These are phyloP conservation scores for Chiroxiphia lanceolata DNA, from an alignment of 2,797 vertebrate species.

Conservation along the genomic window DNA sequence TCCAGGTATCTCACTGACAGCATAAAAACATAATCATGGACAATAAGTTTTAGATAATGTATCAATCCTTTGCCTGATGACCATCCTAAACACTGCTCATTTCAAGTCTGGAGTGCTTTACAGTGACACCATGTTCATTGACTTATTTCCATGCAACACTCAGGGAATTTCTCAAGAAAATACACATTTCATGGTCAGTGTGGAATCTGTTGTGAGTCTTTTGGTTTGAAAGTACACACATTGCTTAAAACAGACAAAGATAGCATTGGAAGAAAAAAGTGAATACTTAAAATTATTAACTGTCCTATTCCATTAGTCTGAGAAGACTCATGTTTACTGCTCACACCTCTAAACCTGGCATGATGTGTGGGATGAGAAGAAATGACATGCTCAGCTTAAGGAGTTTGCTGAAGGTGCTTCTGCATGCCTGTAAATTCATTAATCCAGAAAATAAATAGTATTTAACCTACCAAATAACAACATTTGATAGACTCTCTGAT, in stretches of 20 bases:
- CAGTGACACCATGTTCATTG: background rate
- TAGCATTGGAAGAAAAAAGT: background rate
- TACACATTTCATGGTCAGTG: accelerated
- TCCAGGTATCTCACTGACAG: background rate
- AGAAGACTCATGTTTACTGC: background rate
- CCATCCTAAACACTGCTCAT: background rate
- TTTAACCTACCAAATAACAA: background rate
- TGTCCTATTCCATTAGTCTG: background rate
- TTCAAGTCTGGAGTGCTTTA: background rate
- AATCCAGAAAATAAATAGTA: background rate
- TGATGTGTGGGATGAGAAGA: background rate
- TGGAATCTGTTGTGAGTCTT: background rate
- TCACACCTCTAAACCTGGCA: background rate
- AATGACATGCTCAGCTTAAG: background rate
- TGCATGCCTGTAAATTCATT: accelerated
- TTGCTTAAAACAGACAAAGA: background rate
- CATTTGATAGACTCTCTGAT: background rate
- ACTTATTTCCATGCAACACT: background rate
- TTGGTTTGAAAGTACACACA: background rate
- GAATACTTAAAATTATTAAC: background rate
- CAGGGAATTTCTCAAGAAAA: background rate
- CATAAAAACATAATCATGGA: background rate
- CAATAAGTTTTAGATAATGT: background rate
- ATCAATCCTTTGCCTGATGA: background rate
- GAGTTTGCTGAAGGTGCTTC: background rate